Percentiles rank a stretch among this genome's conserved stretches.
Evolutionary conservation across 2,888 invertebrate genomes (phyloP).

Genomic region (Octodonta nipae): DNA sequence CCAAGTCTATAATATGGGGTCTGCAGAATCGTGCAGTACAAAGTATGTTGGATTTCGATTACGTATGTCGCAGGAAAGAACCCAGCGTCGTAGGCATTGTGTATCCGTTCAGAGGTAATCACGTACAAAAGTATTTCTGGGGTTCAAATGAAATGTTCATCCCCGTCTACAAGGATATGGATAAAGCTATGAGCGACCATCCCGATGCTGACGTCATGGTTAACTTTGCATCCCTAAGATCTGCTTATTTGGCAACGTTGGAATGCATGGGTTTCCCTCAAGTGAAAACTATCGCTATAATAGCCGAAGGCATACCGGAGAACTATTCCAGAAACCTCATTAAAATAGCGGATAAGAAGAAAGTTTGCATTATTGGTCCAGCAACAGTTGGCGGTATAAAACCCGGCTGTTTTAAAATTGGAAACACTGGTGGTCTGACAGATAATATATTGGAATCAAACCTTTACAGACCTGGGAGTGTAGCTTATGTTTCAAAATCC

Average conservation of each 20-base stretch:
- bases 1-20: slow-evolving; percentile 95
- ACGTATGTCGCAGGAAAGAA: slow-evolving; percentile 74
- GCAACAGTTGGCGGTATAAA: slow-evolving; percentile 96
- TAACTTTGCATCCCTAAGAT: slow-evolving; percentile 93
- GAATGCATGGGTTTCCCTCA: slow-evolving; percentile 90
- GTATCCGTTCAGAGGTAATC: slow-evolving; percentile 96
- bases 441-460: slow-evolving; percentile 97
- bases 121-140: slow-evolving; percentile 99
- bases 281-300: slow-evolving; percentile 91
- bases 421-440: slow-evolving; percentile 99
- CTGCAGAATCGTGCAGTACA: slow-evolving; percentile 96
- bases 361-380: slow-evolving; percentile 41
- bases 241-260: slow-evolving; percentile 91
- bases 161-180: slow-evolving; percentile 91
- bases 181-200: slow-evolving; percentile 88
- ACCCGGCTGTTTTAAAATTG: slow-evolving; percentile 97
- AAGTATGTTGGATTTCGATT: slow-evolving; percentile 93
- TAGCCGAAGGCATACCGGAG: slow-evolving; percentile 98
- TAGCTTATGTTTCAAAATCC: slow-evolving; percentile 95
- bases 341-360: slow-evolving; percentile 67
- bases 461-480: slow-evolving; percentile 89
- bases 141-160: slow-evolving; percentile 94
- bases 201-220: slow-evolving; percentile 89
- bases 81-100: slow-evolving; percentile 93
- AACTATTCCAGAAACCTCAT: slow-evolving; percentile 93